phyloP scores from a whole-genome alignment of 2,888 invertebrate species.

The Metopia argyrocephala region DNA sequence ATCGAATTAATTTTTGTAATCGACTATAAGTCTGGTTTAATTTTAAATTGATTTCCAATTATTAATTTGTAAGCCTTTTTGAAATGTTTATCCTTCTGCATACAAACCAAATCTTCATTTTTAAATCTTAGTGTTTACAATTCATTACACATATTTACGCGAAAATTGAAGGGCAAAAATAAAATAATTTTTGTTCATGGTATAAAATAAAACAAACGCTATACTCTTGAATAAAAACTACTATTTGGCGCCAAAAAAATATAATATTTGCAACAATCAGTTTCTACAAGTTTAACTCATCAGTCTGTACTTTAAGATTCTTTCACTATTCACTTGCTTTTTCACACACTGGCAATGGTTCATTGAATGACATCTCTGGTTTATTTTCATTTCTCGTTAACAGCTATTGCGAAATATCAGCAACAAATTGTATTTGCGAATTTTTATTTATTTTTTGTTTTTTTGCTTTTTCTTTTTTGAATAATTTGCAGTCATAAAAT shows the following conservation, averaged over 20 bases:
- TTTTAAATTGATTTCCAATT: no score
- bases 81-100: background rate
- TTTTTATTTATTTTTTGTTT: no score
- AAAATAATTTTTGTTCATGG: constrained; percentile 38
- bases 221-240: background rate
- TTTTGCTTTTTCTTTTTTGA: constrained; percentile 77
- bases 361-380: constrained; percentile 13
- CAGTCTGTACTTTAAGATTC: background rate
- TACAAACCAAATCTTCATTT: background rate
- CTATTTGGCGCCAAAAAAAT: constrained; percentile 58
- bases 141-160: constrained; percentile 22
- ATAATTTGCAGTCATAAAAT: constrained; percentile 79
- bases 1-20: no score
- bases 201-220: constrained; percentile 8
- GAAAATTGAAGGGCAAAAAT: background rate
- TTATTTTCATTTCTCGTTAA: constrained; percentile 35
- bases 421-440: constrained; percentile 20
- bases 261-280: background rate
- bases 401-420: constrained; percentile 12
- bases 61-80: no score
- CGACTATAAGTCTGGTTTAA: no score
- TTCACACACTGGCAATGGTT: background rate
- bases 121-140: constrained; percentile 32
- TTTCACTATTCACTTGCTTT: constrained; percentile 7
- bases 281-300: background rate